Evolutionary conservation across 2,888 invertebrate species (phyloP).

Genomic region (Epinotia nisella): DNA sequence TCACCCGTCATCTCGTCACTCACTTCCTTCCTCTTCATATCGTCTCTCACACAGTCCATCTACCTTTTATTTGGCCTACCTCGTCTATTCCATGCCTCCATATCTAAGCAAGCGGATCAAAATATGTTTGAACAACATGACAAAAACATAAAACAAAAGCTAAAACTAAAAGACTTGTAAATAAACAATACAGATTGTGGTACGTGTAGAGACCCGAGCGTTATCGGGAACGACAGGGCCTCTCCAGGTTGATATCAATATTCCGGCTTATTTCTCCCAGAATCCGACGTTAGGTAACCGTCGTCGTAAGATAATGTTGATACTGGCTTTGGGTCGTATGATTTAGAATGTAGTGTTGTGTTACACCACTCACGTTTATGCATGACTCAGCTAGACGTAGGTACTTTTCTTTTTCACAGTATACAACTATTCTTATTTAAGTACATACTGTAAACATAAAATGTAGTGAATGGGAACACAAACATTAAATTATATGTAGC

Average conservation of each 20-base stretch:
- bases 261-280: conserved; percentile 27
- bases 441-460: too few relatives aligned
- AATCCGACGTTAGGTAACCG: background rate
- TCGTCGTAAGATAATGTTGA: background rate
- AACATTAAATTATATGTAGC: too few relatives aligned
- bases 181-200: conserved; percentile 21
- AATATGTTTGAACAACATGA: background rate
- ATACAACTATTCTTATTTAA: too few relatives aligned
- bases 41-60: too few relatives aligned
- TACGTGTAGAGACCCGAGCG: conserved; percentile 2
- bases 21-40: too few relatives aligned
- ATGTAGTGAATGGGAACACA: too few relatives aligned
- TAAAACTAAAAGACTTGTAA: conserved; percentile 13
- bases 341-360: background rate
- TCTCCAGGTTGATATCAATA: conserved; percentile 23
- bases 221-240: conserved; percentile 28
- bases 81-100: too few relatives aligned
- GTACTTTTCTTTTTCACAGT: background rate
- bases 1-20: too few relatives aligned
- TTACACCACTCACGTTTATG: background rate
- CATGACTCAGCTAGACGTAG: background rate
- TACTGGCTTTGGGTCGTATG: background rate
- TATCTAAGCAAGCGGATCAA: background rate
- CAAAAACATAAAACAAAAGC: background rate
- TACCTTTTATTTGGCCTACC: too few relatives aligned